Base-by-base conservation (phyloP, 1,140 invertebrate genomes). In the Acromyrmex echinatior region DNA sequence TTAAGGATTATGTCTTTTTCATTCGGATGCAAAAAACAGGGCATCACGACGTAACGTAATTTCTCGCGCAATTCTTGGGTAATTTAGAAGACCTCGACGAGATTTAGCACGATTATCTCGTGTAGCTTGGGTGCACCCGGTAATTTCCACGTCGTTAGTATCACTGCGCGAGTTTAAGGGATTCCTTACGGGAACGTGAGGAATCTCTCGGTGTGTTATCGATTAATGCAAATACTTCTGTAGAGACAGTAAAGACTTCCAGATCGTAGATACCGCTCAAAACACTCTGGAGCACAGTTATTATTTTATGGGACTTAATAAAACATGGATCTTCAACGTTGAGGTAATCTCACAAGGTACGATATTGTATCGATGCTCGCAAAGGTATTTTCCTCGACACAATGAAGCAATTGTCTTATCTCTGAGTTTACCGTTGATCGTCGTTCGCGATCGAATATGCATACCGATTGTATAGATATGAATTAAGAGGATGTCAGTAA, bases 131-230 rank as follows among this genome's bases (percentile, higher is more conserved):
- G 16, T 18, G 35, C 49, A 18, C 78, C 5, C 5, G 25, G 70
- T 51, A 84, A 84, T 84, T 84, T 84, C 39, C 70, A 62, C 56
- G 56, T 84, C 80, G 56, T 84, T 84, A 84, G 80, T 76, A 62
- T 51, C 70, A 49, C n/a, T 84, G 78, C 10, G 65, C 79, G 51
- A 82, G 51, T 84, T 51, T 76, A 74, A 74, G 56, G 31, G 39
- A 70, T 56, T 18, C 68, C 53, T 49, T 9, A 35, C 28, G 18
- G 18, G n/a, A 21, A 14, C 49, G 28, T n/a, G 51, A 58, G 79
- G 21, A n/a, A n/a, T 9, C 68, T 25, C 35, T 39, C 25, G 56
- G 68, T 60, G 68, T 28, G 21, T 35, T 25, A 62, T 74, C 80
- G 56, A 84, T 84, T 84, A 84, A 63, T 51, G 63, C 28, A 21